A percentile compares a stretch with the other conserved stretches of the same genome.
These are phyloP conservation scores for Actinia equina DNA, from an alignment of 64 coral and sea anemone genomes.

Conservation along the genomic window DNA sequence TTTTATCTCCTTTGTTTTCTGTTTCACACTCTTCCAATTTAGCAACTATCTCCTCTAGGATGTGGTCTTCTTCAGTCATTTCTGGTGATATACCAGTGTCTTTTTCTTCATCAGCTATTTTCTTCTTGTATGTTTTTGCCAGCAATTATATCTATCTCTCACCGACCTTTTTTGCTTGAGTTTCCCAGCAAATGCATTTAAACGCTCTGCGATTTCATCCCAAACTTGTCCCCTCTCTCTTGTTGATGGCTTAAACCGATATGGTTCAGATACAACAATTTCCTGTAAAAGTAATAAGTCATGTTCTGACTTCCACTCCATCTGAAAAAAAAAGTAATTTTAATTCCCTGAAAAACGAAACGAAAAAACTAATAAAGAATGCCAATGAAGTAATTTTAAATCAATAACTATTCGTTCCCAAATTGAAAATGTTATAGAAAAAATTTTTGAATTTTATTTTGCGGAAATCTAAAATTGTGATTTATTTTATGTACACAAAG, in stretches of 20 bases:
- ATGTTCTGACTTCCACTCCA: slow-evolving; percentile 45
- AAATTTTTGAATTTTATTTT: too few species aligned
- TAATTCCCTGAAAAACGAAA: not conserved
- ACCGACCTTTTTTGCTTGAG: slow-evolving; percentile 30
- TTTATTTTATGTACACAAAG: too few species aligned
- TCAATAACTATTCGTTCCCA: too few species aligned
- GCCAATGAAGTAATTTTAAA: too few species aligned
- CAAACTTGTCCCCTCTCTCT: slow-evolving; percentile 39
- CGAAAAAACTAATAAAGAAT: not conserved
- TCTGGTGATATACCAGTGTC: slow-evolving; percentile 51
- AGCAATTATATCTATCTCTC: slow-evolving; percentile 36
- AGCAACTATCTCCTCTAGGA: slow-evolving; percentile 49
- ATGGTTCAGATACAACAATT: slow-evolving; percentile 35
- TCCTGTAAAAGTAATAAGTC: slow-evolving; percentile 39
- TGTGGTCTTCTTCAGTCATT: slow-evolving; percentile 40
- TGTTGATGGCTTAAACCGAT: slow-evolving; percentile 29
- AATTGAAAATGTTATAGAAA: too few species aligned
- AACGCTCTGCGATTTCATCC: slow-evolving; percentile 16
- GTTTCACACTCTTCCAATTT: slow-evolving; percentile 56
- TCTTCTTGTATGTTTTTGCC: slow-evolving; percentile 37
- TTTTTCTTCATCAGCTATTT: slow-evolving; percentile 44
- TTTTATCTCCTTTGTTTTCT: not conserved
- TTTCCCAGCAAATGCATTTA: slow-evolving; percentile 31
- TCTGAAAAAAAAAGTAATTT: not conserved
- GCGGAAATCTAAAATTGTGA: too few species aligned